phyloP scores from a whole-genome alignment of 2,797 vertebrate species.

The Meda fulgida region DNA sequence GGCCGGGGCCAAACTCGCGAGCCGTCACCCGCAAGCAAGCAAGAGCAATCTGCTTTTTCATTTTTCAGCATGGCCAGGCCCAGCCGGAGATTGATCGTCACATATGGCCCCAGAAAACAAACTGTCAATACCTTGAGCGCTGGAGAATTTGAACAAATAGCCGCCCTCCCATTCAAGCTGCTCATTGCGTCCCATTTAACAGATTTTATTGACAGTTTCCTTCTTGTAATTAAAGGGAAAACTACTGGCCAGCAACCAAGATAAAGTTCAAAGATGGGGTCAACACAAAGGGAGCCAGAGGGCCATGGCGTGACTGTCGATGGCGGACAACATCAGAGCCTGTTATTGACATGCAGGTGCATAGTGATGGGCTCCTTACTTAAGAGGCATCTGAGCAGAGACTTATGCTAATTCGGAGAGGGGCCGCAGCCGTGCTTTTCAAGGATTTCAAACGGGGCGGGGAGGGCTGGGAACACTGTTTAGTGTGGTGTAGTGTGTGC shows the following conservation, averaged over 20 bases:
- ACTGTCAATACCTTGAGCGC: conserved; percentile 93
- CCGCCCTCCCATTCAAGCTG: conserved; percentile 87
- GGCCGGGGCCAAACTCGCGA: conserved; percentile 80
- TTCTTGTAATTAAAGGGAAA: conserved; percentile 99
- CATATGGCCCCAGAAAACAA: conserved; percentile 94
- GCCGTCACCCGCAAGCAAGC: conserved; percentile 86
- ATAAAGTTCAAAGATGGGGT: conserved; percentile 99
- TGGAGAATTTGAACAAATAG: conserved; percentile 95
- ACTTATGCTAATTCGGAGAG: conserved; percentile 94
- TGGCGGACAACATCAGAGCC: conserved; percentile 90
- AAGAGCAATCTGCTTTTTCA: conserved; percentile 90
- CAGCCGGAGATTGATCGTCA: conserved; percentile 93
- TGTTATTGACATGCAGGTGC: conserved; percentile 93
- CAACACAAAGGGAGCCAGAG: conserved; percentile 92
- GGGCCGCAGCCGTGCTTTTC: conserved; percentile 77
- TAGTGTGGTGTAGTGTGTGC: conserved; percentile 62
- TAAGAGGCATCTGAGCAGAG: conserved; percentile 94
- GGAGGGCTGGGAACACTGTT: conserved; percentile 44
- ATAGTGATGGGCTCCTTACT: conserved; percentile 95
- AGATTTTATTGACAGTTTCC: conserved; percentile 99
- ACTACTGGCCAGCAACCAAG: conserved; percentile 98
- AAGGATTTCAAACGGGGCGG: conserved; percentile 74
- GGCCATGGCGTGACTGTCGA: conserved; percentile 86
- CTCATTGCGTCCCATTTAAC: conserved; percentile 98
- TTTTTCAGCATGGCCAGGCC: conserved; percentile 92